A percentile compares a stretch with the other conserved stretches of the same genome.
Evolutionary conservation across 1,140 invertebrate genomes (phyloP).

Genomic region (Ganaspis sp.): DNA sequence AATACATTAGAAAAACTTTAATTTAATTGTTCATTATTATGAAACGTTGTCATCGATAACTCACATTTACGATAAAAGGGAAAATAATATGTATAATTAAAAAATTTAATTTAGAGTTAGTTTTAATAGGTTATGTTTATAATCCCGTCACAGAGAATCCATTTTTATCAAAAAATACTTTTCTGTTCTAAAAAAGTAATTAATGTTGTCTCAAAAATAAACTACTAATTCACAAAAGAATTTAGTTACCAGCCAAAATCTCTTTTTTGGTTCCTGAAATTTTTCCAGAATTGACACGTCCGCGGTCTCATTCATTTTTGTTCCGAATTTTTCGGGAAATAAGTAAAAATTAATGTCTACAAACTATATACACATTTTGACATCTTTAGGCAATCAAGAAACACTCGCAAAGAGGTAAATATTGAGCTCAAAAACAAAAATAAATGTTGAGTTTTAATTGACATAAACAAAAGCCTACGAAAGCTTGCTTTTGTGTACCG

Average conservation of each 20-base stretch:
- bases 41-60: background rate
- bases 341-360: background rate
- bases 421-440: background rate
- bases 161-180: background rate
- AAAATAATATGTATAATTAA: too few species aligned
- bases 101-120: too few species aligned
- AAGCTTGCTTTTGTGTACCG: background rate
- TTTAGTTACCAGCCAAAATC: slow-evolving; percentile 69
- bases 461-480: background rate
- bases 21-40: background rate
- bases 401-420: background rate
- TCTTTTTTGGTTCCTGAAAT: slow-evolving; percentile 69
- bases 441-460: background rate
- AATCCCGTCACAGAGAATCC: too few species aligned
- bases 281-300: slow-evolving; percentile 62
- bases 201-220: background rate
- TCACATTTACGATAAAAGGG: too few species aligned
- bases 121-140: too few species aligned
- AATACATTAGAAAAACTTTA: too few species aligned
- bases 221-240: background rate
- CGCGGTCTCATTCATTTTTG: slow-evolving; percentile 26
- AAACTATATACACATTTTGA: background rate
- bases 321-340: background rate
- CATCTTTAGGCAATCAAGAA: background rate
- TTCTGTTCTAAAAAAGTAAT: background rate